Evolutionary conservation across 2,113 vertebrate species (phyloP), one percentile per base, ranked within the genome.

Genomic region (Chloroceryle aenea): DNA sequence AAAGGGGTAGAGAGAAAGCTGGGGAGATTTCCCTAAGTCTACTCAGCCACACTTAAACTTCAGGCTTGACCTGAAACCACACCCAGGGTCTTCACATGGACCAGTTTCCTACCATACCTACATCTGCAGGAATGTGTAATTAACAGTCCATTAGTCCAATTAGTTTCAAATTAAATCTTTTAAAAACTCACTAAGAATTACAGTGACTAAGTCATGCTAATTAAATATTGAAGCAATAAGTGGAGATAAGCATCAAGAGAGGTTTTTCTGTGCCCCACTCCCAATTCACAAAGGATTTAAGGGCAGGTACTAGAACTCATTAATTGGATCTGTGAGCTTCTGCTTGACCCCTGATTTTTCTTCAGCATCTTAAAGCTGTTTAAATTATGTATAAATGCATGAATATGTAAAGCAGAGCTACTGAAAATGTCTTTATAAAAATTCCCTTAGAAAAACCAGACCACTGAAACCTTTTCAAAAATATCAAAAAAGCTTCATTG

Each of bases 81-180:
- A 82, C 12, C 19, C 34, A 38, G 23, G 8, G 10, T 45, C 66
- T 69, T 77, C 58, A 38, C 14, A 27, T 3, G 34, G 38, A 59
- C 61, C 0, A 0, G 38, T 30, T 64, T 81, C 79, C 32, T 38
- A 64, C 34, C 9, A 1, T 45, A 55, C 26, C 53, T 59, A 18
- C 14, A 40, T 12, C 74, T 75, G 34, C 19, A 47, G 25, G 22
- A 27, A 14, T 62, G 43, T 22, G 69, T 68, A 91, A 88, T 81
- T 88, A 91, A 66, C 3, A 90, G 42, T 48, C 73, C 59, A 85
- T 84, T 64, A 62, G 59, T 58, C 50, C 79, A 79, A 91, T 90
- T 90, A 85, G 26, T 86, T 96, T 91, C 63, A 81, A 91, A 95
- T 94, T 72, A 90, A 73, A 32, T 55, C 6, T 94, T 79, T 81